Evolutionary conservation across 2,797 vertebrate genomes (phyloP), one percentile per base, ranked within the genome.

Genomic region (Gymnothorax javanicus): DNA sequence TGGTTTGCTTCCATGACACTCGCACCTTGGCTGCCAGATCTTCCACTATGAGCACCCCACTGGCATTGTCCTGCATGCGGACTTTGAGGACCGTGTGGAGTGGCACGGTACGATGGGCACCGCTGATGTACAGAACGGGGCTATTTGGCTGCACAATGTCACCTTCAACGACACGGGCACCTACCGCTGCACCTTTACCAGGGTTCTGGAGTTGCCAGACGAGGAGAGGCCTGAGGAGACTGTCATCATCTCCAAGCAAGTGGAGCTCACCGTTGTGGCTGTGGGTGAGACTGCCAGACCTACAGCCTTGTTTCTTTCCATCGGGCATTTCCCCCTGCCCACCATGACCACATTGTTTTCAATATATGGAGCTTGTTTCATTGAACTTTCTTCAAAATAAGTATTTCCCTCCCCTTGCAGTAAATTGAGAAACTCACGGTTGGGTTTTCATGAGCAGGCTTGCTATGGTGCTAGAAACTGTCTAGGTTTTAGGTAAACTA

Each of bases 101-200:
- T 98, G 97, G 98, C 94, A 92, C 0, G 98, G 97, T 12, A 97
- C 97, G 0, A 90, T 87, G 15, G 83, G 93, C 25, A 94, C 93
- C 1, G 82, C 56, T 0, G 97, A 98, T 60, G 90, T 98, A 84
- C 97, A 98, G 93, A 96, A 94, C 50, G 96, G 96, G 23, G 93
- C 97, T 85, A 89, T 98, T 85, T 94, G 94, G 88, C 91, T 98
- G 84, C 93, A 91, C 64, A 97, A 98, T 0, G 95, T 98, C 88
- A 95, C 94, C 89, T 96, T 94, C 85, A 95, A 96, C 3, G 97
- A 99, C 91, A 94, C 94, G 0, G 98, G 98, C 0, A 96, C 92
- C 3, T 98, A 97, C 43, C 93, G 95, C 62, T 99, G 98, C 91
- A 94, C 91, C 0, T 95, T 98, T 83, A 93, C 95, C 67, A 96